Conservation (phyloP, 1,140 invertebrate genomes). For the Megalonaias nervosa region DNA sequence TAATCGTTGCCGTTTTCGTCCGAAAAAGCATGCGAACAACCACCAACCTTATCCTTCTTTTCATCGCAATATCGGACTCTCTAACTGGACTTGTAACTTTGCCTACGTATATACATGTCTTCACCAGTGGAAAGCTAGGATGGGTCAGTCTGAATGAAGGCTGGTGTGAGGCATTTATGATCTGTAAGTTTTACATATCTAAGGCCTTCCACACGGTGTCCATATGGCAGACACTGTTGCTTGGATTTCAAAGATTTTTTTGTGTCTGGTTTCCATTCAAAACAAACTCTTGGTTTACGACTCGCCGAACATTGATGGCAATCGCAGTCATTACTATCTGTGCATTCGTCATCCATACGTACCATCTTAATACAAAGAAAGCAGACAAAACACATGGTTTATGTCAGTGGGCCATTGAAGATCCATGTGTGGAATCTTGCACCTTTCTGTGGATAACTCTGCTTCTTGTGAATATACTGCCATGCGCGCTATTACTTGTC, state of each 20-base stretch:
- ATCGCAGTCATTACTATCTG: not conserved
- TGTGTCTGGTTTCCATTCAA: constrained; percentile 26
- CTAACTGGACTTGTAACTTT: constrained; percentile 22
- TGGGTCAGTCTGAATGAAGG: constrained; percentile 2
- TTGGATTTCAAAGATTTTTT: constrained; percentile 29
- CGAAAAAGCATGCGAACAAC: constrained; percentile 21
- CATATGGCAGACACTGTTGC: constrained; percentile 32
- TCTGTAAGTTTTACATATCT: constrained; percentile 15
- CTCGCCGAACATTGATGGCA: constrained; percentile 7
- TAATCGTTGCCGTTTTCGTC: constrained; percentile 16
- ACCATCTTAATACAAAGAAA: constrained; percentile 18
- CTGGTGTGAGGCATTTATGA: constrained; percentile 24
- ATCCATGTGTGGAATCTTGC: constrained; percentile 8
- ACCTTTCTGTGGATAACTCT: constrained; percentile 27
- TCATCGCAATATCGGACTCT: constrained; percentile 22
- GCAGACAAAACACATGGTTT: not conserved
- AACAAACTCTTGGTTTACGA: constrained; percentile 10
- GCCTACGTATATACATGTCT: constrained; percentile 14
- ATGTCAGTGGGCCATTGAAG: constrained; percentile 20
- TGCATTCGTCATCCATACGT: constrained; percentile 27
- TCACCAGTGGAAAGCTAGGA: not conserved
- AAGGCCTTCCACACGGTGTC: constrained; percentile 27
- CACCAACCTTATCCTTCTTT: constrained; percentile 17
- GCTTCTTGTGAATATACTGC: constrained; percentile 21
- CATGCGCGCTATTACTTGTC: constrained; percentile 13